Conservation (phyloP, 2,797 vertebrate species). For the Macroramphosus scolopax region DNA sequence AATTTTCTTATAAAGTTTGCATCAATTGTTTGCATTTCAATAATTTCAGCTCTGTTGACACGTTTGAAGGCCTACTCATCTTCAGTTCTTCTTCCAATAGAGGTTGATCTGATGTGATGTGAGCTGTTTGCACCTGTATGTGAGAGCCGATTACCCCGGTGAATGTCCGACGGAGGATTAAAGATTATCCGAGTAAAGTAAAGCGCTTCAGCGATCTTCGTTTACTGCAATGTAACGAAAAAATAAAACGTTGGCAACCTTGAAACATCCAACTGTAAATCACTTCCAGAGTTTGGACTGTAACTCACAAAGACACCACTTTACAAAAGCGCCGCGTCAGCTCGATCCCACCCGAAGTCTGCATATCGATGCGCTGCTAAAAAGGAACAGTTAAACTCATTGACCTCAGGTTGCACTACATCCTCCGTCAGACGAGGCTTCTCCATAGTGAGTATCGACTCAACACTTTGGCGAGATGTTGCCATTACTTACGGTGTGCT, state of each 20-base stretch:
- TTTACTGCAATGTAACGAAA: neutral
- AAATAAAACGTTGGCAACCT: conserved; percentile 26
- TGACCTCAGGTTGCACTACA: conserved; percentile 48
- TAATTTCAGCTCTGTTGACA: no score
- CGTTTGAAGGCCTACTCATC: no score
- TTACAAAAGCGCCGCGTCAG: conserved; percentile 48
- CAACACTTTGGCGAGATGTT: conserved; percentile 27
- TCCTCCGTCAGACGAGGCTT: conserved; percentile 31
- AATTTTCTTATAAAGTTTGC: no score
- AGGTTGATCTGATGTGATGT: no score
- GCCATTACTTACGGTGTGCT: conserved; percentile 15
- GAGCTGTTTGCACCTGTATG: no score
- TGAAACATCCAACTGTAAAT: conserved; percentile 32
- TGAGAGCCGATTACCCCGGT: no score
- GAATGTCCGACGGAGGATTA: conserved; percentile 30
- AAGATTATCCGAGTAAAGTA: conserved; percentile 20
- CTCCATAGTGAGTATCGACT: conserved; percentile 25
- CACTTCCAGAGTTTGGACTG: no score
- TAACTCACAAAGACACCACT: conserved; percentile 25
- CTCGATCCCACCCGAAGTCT: conserved; percentile 30
- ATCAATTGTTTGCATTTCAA: no score
- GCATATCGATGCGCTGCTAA: conserved; percentile 54
- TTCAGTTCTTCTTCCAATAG: no score
- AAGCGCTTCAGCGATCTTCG: conserved; percentile 21
- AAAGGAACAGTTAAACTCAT: conserved; percentile 49